phyloP scores from a whole-genome alignment of 2,113 vertebrate genomes.

The Cyphomyrus discorhynchus region DNA sequence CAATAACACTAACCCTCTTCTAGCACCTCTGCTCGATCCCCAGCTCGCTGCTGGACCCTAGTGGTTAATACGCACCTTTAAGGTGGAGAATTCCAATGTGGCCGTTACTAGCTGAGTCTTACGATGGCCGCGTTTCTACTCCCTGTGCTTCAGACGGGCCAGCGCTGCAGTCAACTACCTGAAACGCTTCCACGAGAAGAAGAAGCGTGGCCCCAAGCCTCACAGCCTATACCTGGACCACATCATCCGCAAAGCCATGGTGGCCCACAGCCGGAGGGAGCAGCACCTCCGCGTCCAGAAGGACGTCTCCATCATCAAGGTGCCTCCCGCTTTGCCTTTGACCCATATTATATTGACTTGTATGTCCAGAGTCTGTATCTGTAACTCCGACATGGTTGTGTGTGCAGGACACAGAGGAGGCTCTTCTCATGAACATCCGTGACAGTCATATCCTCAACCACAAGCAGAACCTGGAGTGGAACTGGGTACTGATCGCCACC shows the following conservation, averaged over 20 bases:
- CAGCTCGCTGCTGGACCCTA: background rate
- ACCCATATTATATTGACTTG: background rate
- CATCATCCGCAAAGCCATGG: constrained; percentile 86
- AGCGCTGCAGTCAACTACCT: constrained; percentile 91
- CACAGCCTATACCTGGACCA: constrained; percentile 94
- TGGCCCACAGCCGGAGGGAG: constrained; percentile 77
- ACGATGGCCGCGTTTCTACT: background rate
- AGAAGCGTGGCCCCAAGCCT: constrained; percentile 90
- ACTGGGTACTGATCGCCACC: constrained; percentile 93
- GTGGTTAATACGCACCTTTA: background rate
- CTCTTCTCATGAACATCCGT: constrained; percentile 84
- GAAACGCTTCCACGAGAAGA: constrained; percentile 95
- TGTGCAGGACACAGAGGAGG: constrained; percentile 88
- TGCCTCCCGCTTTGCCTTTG: constrained; percentile 34
- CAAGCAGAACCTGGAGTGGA: constrained; percentile 96
- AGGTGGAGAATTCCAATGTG: background rate
- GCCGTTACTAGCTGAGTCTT: background rate
- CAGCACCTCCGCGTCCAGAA: constrained; percentile 77
- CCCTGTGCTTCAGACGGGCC: constrained; percentile 68
- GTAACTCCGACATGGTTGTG: background rate
- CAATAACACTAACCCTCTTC: background rate
- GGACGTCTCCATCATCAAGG: constrained; percentile 93
- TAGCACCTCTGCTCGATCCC: background rate
- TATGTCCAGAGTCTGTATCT: background rate
- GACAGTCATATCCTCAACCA: constrained; percentile 95